Evolutionary conservation across 1,140 invertebrate genomes (phyloP).

Genomic region (Caenorhabditis remanei): DNA sequence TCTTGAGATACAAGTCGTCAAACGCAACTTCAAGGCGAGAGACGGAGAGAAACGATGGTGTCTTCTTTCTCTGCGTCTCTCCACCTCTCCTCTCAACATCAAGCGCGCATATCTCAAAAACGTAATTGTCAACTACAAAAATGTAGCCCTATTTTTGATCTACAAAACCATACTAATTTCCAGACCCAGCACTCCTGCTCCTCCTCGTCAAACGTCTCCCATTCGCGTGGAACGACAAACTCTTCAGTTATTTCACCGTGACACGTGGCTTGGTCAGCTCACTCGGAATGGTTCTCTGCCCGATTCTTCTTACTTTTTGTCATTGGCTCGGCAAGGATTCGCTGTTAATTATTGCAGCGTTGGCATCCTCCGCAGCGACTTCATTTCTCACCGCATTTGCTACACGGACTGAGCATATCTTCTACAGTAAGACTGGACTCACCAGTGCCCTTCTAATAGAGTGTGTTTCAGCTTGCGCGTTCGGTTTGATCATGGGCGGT

Average conservation of each 20-base stretch:
- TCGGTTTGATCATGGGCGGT: slow-evolving; percentile 57
- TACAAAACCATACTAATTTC: slow-evolving; percentile 17
- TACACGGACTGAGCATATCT: slow-evolving; percentile 54
- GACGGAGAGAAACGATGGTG: no score
- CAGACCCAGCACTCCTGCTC: slow-evolving; percentile 62
- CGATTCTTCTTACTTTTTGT: slow-evolving; percentile 17
- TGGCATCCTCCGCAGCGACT: slow-evolving; percentile 35
- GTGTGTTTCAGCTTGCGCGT: slow-evolving; percentile 40
- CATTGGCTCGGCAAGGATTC: slow-evolving; percentile 58
- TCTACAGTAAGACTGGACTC: slow-evolving; percentile 33
- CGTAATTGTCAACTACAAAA: no score
- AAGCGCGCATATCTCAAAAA: no score
- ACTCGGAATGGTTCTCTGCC: slow-evolving; percentile 49
- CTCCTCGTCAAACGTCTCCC: slow-evolving; percentile 64
- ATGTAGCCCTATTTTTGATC: neutral
- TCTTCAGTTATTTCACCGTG: slow-evolving; percentile 58
- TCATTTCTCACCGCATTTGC: slow-evolving; percentile 63
- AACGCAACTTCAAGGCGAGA: no score
- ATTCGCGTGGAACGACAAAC: slow-evolving; percentile 65
- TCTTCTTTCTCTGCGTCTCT: no score
- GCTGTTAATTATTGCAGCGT: slow-evolving; percentile 61
- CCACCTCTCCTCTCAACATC: no score
- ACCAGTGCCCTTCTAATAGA: no score
- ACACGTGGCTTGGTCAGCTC: neutral
- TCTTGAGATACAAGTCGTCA: no score